Percentiles rank a stretch among this genome's conserved stretches.
phyloP scores from a whole-genome alignment of 2,113 vertebrate species.

The Rana temporaria region DNA sequence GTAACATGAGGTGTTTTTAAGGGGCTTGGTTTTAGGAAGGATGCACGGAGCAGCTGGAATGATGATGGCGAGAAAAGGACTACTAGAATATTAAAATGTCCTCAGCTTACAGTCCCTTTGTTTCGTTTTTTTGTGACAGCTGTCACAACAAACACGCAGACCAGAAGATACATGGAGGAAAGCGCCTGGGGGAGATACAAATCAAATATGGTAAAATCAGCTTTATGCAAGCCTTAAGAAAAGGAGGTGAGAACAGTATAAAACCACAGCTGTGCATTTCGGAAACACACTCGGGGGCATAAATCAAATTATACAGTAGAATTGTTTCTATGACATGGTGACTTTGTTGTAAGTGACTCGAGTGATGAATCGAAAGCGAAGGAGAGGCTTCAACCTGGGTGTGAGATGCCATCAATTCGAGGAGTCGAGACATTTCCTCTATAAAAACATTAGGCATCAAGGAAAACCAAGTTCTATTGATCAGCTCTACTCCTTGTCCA shows the following conservation, averaged over 20 bases:
- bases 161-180: slow-evolving; percentile 57
- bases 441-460: background rate
- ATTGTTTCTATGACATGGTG: slow-evolving; percentile 22
- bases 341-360: background rate
- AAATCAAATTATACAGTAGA: slow-evolving; percentile 40
- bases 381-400: background rate
- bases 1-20: background rate
- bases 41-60: background rate
- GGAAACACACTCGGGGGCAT: slow-evolving; percentile 47
- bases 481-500: background rate
- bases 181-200: slow-evolving; percentile 61
- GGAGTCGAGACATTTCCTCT: too few species aligned
- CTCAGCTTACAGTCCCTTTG: slow-evolving; percentile 5
- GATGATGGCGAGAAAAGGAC: background rate
- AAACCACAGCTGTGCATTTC: background rate
- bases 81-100: slow-evolving; percentile 10
- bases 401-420: background rate
- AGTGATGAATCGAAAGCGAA: background rate
- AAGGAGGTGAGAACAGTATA: slow-evolving; percentile 3
- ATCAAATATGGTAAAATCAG: slow-evolving; percentile 58
- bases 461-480: background rate
- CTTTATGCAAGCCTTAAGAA: slow-evolving; percentile 41
- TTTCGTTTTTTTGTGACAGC: slow-evolving; percentile 52
- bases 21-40: too few species aligned
- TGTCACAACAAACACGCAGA: slow-evolving; percentile 56